These are phyloP conservation scores for Aphis craccivora DNA, from an alignment of 1,140 invertebrate genomes.

Conservation along the genomic window DNA sequence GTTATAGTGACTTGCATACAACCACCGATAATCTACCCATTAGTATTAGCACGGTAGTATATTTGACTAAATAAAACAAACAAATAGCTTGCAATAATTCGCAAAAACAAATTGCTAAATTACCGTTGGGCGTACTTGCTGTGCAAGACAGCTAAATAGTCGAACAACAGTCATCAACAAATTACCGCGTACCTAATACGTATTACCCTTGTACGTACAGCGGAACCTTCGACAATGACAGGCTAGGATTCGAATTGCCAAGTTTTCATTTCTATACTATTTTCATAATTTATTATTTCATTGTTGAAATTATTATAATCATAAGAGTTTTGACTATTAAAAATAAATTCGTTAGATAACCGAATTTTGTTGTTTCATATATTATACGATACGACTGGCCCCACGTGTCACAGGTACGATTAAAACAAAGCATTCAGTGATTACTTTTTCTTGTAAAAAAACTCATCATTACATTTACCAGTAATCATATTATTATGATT, in stretches of 20 bases:
- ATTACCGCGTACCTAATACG: neutral
- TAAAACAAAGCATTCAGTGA: neutral
- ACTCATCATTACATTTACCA: neutral
- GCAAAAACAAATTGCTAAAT: neutral
- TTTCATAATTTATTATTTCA: neutral
- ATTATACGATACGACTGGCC: too few species aligned
- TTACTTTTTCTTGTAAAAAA: neutral
- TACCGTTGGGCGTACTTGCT: neutral
- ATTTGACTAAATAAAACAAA: too few species aligned
- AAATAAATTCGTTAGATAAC: neutral
- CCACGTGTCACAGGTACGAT: neutral
- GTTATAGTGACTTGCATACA: too few species aligned
- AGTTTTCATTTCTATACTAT: neutral
- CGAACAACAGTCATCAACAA: neutral
- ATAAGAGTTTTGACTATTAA: neutral
- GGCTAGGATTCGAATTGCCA: neutral
- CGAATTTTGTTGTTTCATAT: neutral
- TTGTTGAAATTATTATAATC: neutral
- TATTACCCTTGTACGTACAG: neutral
- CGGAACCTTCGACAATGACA: neutral
- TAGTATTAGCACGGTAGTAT: too few species aligned
- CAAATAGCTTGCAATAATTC: neutral
- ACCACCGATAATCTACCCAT: too few species aligned
- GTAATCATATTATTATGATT: too few species aligned
- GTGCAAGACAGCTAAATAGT: neutral